Evolutionary conservation across 2,888 invertebrate genomes (phyloP).

Genomic region (Cerceris ruficornis): DNA sequence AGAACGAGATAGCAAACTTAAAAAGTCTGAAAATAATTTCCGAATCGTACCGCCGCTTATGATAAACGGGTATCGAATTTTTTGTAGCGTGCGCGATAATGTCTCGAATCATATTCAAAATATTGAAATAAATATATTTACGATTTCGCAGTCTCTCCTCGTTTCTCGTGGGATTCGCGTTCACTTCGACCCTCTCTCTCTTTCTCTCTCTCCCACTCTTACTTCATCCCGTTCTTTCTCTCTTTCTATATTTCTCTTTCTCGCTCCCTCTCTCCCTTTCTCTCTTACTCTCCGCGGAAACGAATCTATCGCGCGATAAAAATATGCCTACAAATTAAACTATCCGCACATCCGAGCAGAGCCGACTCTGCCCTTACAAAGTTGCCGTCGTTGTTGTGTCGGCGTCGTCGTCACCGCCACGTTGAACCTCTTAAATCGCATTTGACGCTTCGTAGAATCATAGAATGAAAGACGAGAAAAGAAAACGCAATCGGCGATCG

Average conservation of each 20-base stretch:
- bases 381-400: neutral
- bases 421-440: neutral
- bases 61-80: slow-evolving; percentile 45
- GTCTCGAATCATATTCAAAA: neutral
- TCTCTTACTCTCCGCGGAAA: too few relatives aligned
- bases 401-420: too few relatives aligned
- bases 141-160: neutral
- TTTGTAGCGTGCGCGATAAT: slow-evolving; percentile 7
- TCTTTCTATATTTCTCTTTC: too few relatives aligned
- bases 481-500: slow-evolving; percentile 24
- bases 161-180: neutral
- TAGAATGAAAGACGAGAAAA: slow-evolving; percentile 23
- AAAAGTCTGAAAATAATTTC: slow-evolving; percentile 52
- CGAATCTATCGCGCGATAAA: neutral
- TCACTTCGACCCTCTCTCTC: neutral
- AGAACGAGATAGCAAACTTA: slow-evolving; percentile 55
- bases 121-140: slow-evolving; percentile 9
- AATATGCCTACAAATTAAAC: neutral
- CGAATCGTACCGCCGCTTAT: slow-evolving; percentile 28
- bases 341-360: too few relatives aligned
- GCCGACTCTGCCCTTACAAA: neutral
- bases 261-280: too few relatives aligned
- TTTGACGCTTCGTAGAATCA: slow-evolving; percentile 13
- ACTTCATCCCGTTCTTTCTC: too few relatives aligned
- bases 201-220: neutral